Conservation (phyloP, 2,888 invertebrate genomes). For the Thalpophila matura region DNA sequence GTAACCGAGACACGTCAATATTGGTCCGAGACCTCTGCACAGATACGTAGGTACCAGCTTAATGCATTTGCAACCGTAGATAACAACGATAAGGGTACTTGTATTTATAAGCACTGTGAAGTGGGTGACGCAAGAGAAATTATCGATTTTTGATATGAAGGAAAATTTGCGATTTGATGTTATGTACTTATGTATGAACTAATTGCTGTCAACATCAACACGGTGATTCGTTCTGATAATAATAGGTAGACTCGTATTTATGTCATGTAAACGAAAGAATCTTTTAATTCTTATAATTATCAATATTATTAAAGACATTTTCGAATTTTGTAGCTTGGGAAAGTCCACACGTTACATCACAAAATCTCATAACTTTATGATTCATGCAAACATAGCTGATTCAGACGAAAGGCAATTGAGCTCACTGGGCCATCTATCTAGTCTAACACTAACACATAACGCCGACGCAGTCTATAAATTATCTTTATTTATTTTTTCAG, state of each 20-base stretch:
- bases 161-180: slow-evolving; percentile 2
- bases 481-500: slow-evolving; percentile 37
- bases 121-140: slow-evolving; percentile 55
- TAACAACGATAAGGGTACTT: slow-evolving; percentile 66
- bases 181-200: background rate
- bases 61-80: slow-evolving; percentile 71
- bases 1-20: slow-evolving; percentile 81
- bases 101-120: slow-evolving; percentile 46
- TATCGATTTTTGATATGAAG: slow-evolving; percentile 39
- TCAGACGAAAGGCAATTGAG: slow-evolving; percentile 63
- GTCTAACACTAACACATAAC: slow-evolving; percentile 49
- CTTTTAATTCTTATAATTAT: slow-evolving; percentile 31
- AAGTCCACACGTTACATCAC: slow-evolving; percentile 74
- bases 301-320: slow-evolving; percentile 58
- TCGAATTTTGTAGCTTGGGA: slow-evolving; percentile 71
- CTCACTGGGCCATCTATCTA: slow-evolving; percentile 63
- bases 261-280: slow-evolving; percentile 24
- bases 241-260: background rate
- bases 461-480: slow-evolving; percentile 45
- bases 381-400: slow-evolving; percentile 70
- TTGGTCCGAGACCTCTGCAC: slow-evolving; percentile 61
- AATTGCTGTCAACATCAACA: slow-evolving; percentile 18
- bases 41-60: slow-evolving; percentile 46
- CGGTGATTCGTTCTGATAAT: slow-evolving; percentile 8
- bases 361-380: slow-evolving; percentile 72